Evolutionary conservation across 2,888 invertebrate species (phyloP).

Genomic region (Drosophila infuscata): DNA sequence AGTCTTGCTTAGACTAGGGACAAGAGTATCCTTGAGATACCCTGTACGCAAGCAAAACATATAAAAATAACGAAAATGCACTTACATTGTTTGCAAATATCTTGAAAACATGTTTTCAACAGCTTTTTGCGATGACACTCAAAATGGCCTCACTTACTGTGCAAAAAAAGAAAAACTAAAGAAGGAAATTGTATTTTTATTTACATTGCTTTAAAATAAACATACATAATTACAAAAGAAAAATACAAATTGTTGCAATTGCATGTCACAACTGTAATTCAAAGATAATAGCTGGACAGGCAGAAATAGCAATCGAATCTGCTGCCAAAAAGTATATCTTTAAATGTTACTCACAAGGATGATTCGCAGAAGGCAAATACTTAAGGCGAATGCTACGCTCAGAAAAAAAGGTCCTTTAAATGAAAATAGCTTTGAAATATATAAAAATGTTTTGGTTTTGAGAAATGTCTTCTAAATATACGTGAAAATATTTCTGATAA

Average conservation of each 20-base stretch:
- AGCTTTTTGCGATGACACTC: not conserved
- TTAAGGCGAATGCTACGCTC: conserved; percentile 1
- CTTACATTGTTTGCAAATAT: not conserved
- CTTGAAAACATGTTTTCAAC: not conserved
- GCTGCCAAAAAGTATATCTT: not conserved
- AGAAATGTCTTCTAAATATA: not conserved
- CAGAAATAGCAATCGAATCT: conserved; percentile 6
- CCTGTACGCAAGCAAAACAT: not conserved
- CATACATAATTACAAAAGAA: no score
- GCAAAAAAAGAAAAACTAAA: not conserved
- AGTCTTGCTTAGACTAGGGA: not conserved
- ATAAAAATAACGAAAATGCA: not conserved
- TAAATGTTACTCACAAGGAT: conserved; percentile 14
- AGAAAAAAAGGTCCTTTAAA: not conserved
- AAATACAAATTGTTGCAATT: not conserved
- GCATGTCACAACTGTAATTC: not conserved
- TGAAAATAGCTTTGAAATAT: not conserved
- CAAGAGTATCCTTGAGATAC: no score
- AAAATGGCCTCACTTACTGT: not conserved
- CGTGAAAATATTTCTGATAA: not conserved
- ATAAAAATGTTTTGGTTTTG: not conserved
- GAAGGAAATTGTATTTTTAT: not conserved
- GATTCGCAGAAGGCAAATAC: conserved; percentile 2
- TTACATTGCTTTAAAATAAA: not conserved
- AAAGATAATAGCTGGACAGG: not conserved